Evolutionary conservation across 2,797 vertebrate genomes (phyloP).

Genomic region (Etheostoma perlongum): DNA sequence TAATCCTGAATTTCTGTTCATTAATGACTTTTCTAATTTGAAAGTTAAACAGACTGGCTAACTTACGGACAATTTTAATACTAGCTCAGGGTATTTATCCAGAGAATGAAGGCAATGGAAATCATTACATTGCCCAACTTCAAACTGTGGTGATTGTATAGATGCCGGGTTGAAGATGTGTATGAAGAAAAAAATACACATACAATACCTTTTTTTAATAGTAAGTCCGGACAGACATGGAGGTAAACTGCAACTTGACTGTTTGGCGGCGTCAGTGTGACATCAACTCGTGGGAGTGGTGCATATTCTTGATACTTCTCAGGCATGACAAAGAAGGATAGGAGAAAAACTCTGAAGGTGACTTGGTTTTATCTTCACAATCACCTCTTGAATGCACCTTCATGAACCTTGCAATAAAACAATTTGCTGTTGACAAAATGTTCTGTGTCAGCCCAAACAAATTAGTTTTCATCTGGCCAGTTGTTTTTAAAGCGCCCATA

Average conservation of each 20-base stretch:
- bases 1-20: too few relatives aligned
- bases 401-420: background rate
- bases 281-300: too few relatives aligned
- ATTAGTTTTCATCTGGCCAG: slow-evolving; percentile 15
- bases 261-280: too few relatives aligned
- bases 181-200: too few relatives aligned
- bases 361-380: background rate
- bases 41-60: background rate
- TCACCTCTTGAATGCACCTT: background rate
- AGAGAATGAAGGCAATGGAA: background rate
- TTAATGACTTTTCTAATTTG: background rate
- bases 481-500: background rate
- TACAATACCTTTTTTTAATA: too few relatives aligned
- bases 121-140: background rate
- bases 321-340: background rate
- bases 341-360: background rate
- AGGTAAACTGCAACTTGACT: too few relatives aligned
- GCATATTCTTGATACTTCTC: background rate
- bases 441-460: slow-evolving; percentile 6
- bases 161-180: too few relatives aligned
- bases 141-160: too few relatives aligned
- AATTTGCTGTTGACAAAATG: background rate
- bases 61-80: too few relatives aligned
- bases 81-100: background rate
- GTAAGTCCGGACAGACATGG: too few relatives aligned